Evolutionary conservation across 1,140 invertebrate genomes (phyloP).

Genomic region (Eurosta solidaginis): DNA sequence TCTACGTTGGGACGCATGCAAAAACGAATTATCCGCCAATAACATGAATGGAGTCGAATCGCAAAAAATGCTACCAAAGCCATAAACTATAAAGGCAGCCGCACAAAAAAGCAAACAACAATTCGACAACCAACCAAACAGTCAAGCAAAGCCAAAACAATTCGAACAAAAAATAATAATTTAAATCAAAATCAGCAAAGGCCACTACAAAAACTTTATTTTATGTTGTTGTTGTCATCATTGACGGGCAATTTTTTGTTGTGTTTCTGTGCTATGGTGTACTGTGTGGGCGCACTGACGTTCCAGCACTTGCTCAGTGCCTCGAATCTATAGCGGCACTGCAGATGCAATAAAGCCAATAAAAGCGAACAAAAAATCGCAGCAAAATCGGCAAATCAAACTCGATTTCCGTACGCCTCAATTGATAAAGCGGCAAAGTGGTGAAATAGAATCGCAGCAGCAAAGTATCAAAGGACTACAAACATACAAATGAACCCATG

Average conservation of each 20-base stretch:
- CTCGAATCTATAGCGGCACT: background rate
- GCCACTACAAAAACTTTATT: background rate
- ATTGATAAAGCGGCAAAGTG: conserved; percentile 24
- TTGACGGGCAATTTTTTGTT: background rate
- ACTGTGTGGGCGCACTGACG: background rate
- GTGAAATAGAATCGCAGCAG: background rate
- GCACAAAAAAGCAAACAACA: conserved; percentile 20
- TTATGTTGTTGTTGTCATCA: background rate
- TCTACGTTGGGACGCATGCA: background rate
- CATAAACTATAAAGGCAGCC: conserved; percentile 27
- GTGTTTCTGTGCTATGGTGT: background rate
- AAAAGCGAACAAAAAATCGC: conserved; percentile 1
- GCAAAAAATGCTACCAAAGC: conserved; percentile 20
- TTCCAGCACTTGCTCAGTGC: background rate
- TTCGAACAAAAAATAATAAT: background rate
- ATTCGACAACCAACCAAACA: background rate
- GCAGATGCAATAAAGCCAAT: background rate
- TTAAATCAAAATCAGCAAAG: conserved; percentile 6
- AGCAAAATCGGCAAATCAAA: conserved; percentile 20
- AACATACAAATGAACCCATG: no score
- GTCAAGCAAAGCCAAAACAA: background rate
- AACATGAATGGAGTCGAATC: background rate
- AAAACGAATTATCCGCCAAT: conserved; percentile 25
- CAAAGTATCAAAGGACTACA: background rate
- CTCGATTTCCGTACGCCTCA: conserved; percentile 24